Evolutionary conservation across 2,888 invertebrate species (phyloP).

Genomic region (Plebejus melissa): DNA sequence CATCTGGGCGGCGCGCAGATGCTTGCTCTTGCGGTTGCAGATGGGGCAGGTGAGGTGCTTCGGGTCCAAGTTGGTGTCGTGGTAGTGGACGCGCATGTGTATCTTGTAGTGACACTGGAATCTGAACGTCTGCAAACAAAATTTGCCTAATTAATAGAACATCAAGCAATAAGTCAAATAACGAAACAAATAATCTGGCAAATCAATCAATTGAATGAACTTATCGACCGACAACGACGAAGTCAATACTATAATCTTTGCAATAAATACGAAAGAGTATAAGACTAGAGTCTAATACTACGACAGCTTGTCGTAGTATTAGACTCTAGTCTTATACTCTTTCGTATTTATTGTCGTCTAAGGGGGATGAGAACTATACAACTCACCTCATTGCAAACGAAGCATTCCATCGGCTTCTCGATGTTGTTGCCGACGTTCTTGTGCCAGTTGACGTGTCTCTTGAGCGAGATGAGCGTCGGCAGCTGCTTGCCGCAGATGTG

Average conservation of each 20-base stretch:
- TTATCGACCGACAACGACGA: too few relatives aligned
- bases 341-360: too few relatives aligned
- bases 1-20: conserved; percentile 67
- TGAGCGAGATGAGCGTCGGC: conserved; percentile 64
- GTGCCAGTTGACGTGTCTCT: conserved; percentile 72
- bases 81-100: conserved; percentile 70
- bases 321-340: too few relatives aligned
- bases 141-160: neutral
- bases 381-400: conserved; percentile 68
- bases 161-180: neutral
- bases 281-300: too few relatives aligned
- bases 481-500: conserved; percentile 68
- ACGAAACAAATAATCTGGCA: neutral
- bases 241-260: too few relatives aligned
- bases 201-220: too few relatives aligned
- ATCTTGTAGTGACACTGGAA: conserved; percentile 68
- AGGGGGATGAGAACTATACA: neutral
- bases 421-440: conserved; percentile 60
- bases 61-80: conserved; percentile 63
- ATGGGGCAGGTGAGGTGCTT: conserved; percentile 61
- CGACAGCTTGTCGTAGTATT: too few relatives aligned
- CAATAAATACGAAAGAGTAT: too few relatives aligned
- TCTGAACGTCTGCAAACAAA: conserved; percentile 56
- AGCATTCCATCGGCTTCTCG: conserved; percentile 61
- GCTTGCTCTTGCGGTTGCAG: conserved; percentile 68